Percentiles rank a stretch among this genome's conserved stretches.
phyloP scores from a whole-genome alignment of 2,113 vertebrate species.

The Ammodytes dubius region DNA sequence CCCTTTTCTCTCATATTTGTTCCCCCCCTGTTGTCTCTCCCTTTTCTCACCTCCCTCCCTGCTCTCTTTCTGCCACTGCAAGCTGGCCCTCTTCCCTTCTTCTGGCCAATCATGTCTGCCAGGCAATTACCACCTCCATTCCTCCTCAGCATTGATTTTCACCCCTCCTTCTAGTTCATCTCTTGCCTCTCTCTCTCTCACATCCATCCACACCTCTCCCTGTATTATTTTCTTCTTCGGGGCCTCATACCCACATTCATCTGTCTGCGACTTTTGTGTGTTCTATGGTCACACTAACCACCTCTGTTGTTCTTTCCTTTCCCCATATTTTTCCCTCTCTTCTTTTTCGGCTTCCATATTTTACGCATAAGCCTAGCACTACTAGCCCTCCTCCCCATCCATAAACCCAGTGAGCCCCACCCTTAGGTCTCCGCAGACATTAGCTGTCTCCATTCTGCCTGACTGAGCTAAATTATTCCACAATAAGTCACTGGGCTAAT shows the following conservation, averaged over 20 bases:
- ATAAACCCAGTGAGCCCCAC: constrained; percentile 45
- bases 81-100: constrained; percentile 30
- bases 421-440: constrained; percentile 70
- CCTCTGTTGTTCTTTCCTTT: constrained; percentile 28
- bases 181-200: constrained; percentile 28
- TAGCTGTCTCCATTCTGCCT: constrained; percentile 76
- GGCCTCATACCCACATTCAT: constrained; percentile 31
- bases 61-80: constrained; percentile 46
- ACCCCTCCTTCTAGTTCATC: constrained; percentile 46
- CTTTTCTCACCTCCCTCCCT: background rate
- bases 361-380: constrained; percentile 1
- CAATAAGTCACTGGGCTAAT: constrained; percentile 85
- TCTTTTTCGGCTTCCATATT: constrained; percentile 16
- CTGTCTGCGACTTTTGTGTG: constrained; percentile 42
- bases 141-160: constrained; percentile 66
- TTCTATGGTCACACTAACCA: constrained; percentile 26
- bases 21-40: background rate
- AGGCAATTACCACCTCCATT: constrained; percentile 69
- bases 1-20: constrained; percentile 6
- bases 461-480: constrained; percentile 82
- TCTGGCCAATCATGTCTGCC: constrained; percentile 62
- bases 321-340: constrained; percentile 28
- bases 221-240: constrained; percentile 27
- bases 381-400: background rate
- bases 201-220: constrained; percentile 43